Evolutionary conservation across 1,140 invertebrate genomes (phyloP), one percentile per base, ranked within the genome.

Genomic region (Drosophila bocki): DNA sequence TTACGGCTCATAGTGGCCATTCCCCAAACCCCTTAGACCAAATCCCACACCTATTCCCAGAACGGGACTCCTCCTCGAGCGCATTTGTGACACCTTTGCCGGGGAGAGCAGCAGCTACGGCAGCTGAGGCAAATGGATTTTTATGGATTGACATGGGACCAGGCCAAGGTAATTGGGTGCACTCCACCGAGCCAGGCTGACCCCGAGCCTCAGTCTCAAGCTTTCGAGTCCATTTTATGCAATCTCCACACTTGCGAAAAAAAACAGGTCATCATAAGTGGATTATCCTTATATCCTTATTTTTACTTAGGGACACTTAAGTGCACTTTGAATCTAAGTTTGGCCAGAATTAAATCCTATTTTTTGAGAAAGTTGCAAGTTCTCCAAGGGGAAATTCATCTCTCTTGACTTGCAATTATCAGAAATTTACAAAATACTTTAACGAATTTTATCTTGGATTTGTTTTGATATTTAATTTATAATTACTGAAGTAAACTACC

Each of bases 141-240:
- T 88, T 88, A 88, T 90, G 85, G 85, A 88, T 85, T 88, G 84
- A 90, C 84, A 90, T 85, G 74, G 71, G 67, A 71, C 53, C 37
- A 17, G 69, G 70, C 67, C 78, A 63, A 81, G 85, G 78, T 88
- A 88, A 88, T 88, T 88, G 85, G 80, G 76, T 91, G 81, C 85
- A 88, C 81, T 87, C 65, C 76, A 65, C 68, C 69, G 60, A 39
- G 35, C 53, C 13, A 3, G 53, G 56, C 56, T 75, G 44, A 51
- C 56, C 57, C 42, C 37, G 1, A 50, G 17, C 11, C 53, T 26
- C 51, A 13, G 32, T 8, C 29, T 50, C 48, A 19, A 33, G 39
- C 33, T 56, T 35, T 47, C 19, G 32, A 29, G 26, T 61, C 47
- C 63, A 75, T 60, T 62, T 78, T 69, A 50, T 62, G 69, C 75